A percentile compares a stretch with the other conserved stretches of the same genome.
These are phyloP conservation scores for Drosophila algonquin DNA, from an alignment of 2,888 invertebrate genomes.

Conservation along the genomic window DNA sequence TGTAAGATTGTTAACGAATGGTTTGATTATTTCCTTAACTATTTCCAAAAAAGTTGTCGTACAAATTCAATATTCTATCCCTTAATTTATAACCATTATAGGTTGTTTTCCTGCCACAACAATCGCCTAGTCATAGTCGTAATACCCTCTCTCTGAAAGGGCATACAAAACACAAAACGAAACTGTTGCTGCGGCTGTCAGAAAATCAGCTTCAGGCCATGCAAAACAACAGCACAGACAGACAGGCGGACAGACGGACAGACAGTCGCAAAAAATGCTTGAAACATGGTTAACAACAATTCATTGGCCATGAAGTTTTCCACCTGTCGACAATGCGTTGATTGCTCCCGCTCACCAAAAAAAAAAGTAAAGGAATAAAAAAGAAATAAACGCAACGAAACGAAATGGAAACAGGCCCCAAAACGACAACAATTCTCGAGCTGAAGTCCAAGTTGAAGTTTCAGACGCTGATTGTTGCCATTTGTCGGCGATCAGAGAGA, in stretches of 20 bases:
- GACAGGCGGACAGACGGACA: not conserved
- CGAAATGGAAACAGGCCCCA: slow-evolving; percentile 8
- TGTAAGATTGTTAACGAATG: too few species aligned
- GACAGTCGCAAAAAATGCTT: slow-evolving; percentile 20
- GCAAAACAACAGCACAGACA: slow-evolving; percentile 35
- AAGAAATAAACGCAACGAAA: slow-evolving; percentile 7
- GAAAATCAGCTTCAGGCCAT: slow-evolving; percentile 49
- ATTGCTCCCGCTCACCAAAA: slow-evolving; percentile 62
- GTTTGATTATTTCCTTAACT: too few species aligned
- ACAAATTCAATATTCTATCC: too few species aligned
- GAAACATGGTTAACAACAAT: slow-evolving; percentile 45
- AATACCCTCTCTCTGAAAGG: not conserved
- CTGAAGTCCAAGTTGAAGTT: slow-evolving; percentile 25
- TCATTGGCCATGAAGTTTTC: slow-evolving; percentile 72
- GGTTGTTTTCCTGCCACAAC: too few species aligned
- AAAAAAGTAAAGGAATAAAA: not conserved
- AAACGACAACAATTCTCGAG: not conserved
- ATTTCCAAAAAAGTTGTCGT: too few species aligned
- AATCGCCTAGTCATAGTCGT: not conserved
- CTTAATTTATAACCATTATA: too few species aligned
- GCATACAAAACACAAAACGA: slow-evolving; percentile 23
- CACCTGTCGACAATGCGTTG: slow-evolving; percentile 75
- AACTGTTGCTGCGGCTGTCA: slow-evolving; percentile 62
- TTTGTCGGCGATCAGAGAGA: slow-evolving; percentile 59
- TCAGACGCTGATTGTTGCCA: slow-evolving; percentile 67